Percentiles rank a stretch among this genome's conserved stretches.
phyloP scores from a whole-genome alignment of 2,113 vertebrate species.

The Oceanites oceanicus region DNA sequence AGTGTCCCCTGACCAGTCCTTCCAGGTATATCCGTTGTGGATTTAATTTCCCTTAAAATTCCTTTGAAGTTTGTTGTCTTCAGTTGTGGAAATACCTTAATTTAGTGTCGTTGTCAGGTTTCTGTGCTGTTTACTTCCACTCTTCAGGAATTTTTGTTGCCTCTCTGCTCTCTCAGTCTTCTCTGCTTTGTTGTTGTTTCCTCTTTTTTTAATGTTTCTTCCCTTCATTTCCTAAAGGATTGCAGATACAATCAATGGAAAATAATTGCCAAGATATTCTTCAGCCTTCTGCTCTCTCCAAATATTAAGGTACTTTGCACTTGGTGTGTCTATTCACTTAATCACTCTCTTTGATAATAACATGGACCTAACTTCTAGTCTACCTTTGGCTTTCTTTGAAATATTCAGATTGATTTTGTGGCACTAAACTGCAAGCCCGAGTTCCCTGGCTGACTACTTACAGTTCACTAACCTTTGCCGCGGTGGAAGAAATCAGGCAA shows the following conservation, averaged over 20 bases:
- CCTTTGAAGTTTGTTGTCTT: background rate
- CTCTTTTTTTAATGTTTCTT: background rate
- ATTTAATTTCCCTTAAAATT: background rate
- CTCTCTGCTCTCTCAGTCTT: background rate
- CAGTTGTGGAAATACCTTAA: background rate
- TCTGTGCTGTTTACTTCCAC: background rate
- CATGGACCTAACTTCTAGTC: background rate
- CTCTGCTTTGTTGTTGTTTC: background rate
- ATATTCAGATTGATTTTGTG: background rate
- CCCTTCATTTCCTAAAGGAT: slow-evolving; percentile 30
- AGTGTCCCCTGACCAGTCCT: background rate
- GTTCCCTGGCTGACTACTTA: background rate
- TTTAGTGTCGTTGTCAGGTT: background rate
- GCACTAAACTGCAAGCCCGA: background rate
- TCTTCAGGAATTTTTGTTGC: background rate
- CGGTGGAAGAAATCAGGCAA: background rate
- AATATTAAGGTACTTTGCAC: background rate
- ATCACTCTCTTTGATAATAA: background rate
- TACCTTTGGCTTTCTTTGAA: background rate
- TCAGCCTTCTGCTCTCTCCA: slow-evolving; percentile 56
- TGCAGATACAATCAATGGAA: slow-evolving; percentile 53
- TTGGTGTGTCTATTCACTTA: background rate
- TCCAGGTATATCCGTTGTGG: background rate
- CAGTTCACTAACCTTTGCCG: background rate
- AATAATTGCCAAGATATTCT: slow-evolving; percentile 58